These are phyloP conservation scores for Nothobranchius kuhntae DNA, from an alignment of 2,113 vertebrate species.

Conservation along the genomic window DNA sequence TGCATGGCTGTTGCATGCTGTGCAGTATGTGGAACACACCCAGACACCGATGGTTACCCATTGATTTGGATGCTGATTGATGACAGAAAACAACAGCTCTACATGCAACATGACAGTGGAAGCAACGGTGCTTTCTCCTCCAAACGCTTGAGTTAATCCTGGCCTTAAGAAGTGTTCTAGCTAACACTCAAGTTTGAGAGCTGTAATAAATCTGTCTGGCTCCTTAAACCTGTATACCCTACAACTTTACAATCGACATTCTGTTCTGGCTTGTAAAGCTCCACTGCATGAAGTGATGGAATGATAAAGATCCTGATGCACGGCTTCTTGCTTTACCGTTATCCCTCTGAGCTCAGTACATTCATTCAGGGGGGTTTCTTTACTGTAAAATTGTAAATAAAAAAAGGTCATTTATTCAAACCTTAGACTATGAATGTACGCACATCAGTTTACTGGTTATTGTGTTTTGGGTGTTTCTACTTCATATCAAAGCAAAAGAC, in stretches of 20 bases:
- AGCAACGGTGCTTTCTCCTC: neutral
- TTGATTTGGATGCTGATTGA: neutral
- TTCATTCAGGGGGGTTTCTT: neutral
- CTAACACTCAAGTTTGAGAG: neutral
- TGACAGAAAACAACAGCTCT: neutral
- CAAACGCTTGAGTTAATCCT: neutral
- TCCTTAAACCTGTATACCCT: neutral
- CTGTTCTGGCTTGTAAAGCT: neutral
- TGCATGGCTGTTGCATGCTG: neutral
- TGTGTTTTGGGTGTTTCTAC: no score
- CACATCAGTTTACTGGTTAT: neutral
- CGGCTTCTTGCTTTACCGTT: slow-evolving; percentile 8
- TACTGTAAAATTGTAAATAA: slow-evolving; percentile 11
- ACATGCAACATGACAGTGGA: neutral
- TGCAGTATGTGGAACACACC: neutral
- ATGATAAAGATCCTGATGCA: neutral
- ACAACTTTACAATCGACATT: neutral
- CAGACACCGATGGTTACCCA: neutral
- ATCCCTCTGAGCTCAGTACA: neutral
- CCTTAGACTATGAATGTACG: neutral
- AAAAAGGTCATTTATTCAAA: slow-evolving; percentile 8
- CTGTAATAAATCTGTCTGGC: neutral
- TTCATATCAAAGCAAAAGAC: no score
- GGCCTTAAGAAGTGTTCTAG: neutral
- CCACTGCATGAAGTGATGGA: neutral